Conservation (phyloP, 2,888 invertebrate species). For the Apamea crenata region DNA sequence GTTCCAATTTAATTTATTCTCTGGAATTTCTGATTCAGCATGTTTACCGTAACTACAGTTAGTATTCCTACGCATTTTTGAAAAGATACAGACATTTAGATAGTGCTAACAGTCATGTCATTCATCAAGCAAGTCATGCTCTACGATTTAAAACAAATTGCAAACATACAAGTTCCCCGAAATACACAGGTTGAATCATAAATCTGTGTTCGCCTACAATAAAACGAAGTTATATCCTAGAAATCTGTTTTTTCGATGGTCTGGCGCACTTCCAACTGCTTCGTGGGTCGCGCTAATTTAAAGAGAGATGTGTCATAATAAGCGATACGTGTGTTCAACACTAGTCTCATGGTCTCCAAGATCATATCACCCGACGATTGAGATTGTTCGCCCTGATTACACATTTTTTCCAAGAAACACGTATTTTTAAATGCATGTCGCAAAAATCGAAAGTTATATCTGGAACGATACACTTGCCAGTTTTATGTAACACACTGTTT, state of each 20-base stretch:
- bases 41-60: constrained; percentile 30
- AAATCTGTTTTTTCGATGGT: constrained; percentile 79
- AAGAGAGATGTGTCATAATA: constrained; percentile 86
- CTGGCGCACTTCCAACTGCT: constrained; percentile 84
- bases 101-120: constrained; percentile 30
- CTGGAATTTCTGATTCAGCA: constrained; percentile 23
- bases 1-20: constrained; percentile 25
- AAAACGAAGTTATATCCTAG: constrained; percentile 68
- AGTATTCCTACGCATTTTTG: constrained; percentile 25
- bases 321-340: constrained; percentile 79
- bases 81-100: constrained; percentile 16
- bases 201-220: constrained; percentile 60
- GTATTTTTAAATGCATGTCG: constrained; percentile 61
- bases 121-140: constrained; percentile 21
- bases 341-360: constrained; percentile 74
- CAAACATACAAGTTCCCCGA: constrained; percentile 34
- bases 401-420: constrained; percentile 59
- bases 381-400: constrained; percentile 72
- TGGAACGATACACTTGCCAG: constrained; percentile 35
- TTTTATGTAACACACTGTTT: constrained; percentile 51
- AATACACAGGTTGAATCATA: constrained; percentile 56
- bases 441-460: constrained; percentile 41
- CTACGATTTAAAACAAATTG: constrained; percentile 24
- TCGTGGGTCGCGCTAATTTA: constrained; percentile 84
- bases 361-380: constrained; percentile 72